Evolutionary conservation across 2,113 vertebrate genomes (phyloP), one percentile per base, ranked within the genome.

Genomic region (Ciconia maguari): DNA sequence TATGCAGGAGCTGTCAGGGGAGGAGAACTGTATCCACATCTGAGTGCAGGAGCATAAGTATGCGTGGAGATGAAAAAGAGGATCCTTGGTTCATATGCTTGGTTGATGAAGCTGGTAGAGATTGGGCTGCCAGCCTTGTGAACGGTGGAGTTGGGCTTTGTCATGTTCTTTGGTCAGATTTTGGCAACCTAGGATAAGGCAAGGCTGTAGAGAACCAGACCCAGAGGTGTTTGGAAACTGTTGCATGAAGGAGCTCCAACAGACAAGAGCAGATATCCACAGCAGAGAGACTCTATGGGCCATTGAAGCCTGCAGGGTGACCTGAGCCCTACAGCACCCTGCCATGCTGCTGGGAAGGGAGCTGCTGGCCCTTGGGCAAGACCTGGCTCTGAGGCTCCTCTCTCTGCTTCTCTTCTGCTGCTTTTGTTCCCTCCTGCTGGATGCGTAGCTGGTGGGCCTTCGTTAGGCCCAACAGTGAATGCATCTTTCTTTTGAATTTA

Each of bases 401-500:
- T 57, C 70, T 52, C 74, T 68, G 25, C 32, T 42, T 34, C 48
- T 68, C 38, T 48, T 55, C 79, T 79, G 61, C 66, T 83, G 44
- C 48, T 75, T 87, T 75, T 71, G 42, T 19, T 17, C 41, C 20
- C 52, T 61, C 20, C 44, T 4, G 10, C 46, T 83, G 68, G 30
- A 6, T 61, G 49, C 66, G 4, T 11, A 25, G 41, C 81, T n/a
- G 16, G 26, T 42, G 70, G 16, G 52, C 16, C 27, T 82, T 83
- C 4, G 0, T 6, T 38, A 69, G 72, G 27, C 15, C 25, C 1
- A 6, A 4, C 34, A 7, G 7, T 11, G 32, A 38, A 26, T 17
- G 29, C 41, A 54, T 36, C 83, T 75, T 93, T 27, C 68, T 46
- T 84, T 80, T 69, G 49, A 69, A 52, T 52, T 58, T 54, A 6